Base-by-base conservation (phyloP, 2,797 vertebrate genomes). In the Balearica regulorum region DNA sequence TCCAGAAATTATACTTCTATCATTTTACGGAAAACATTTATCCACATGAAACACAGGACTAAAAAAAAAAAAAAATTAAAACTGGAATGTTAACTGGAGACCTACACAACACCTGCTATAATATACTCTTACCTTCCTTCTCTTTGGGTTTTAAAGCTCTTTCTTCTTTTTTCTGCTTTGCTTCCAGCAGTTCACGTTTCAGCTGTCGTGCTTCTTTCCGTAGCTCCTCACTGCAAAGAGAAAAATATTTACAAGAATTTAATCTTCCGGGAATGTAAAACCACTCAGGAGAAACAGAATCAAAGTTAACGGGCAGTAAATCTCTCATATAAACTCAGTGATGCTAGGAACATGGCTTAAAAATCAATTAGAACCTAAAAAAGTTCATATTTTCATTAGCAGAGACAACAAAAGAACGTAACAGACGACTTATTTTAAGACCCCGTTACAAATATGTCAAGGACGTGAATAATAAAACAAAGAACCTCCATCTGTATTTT, bases 121-220 rank as follows among this genome's bases (percentile, higher is more conserved):
- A 68, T 78, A 79, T 39, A 62, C 8, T 33, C 97, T 92, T 98
- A 99, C 99, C 99, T 93, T 99, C 98, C 72, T 98, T 98, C 51
- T 98, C 98, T 55, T 91, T 96, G 37, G 97, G 94, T 61, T 98
- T 98, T 94, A 98, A 97, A 51, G 81, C 84, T 95, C 90, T 86
- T 43, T 99, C 99, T 94, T 98, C 98, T 96, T 97, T 99, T 93
- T 98, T 98, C 89, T 99, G 98, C 96, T 99, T 99, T 95, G 99
- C 99, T 97, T 99, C 99, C 94, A 98, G 98, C 8, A 99, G 98
- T 75, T 99, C 99, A 91, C 99, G 98, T 97, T 99, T 99, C 98
- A 99, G 90, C 88, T 99, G 99, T 28, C 99, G 98, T 1, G 96
- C 98, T 98, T 99, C 99, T 98, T 99, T 99, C 66, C 99, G 98